Conservation (phyloP, 1,140 invertebrate species). For the Trialeurodes vaporariorum region DNA sequence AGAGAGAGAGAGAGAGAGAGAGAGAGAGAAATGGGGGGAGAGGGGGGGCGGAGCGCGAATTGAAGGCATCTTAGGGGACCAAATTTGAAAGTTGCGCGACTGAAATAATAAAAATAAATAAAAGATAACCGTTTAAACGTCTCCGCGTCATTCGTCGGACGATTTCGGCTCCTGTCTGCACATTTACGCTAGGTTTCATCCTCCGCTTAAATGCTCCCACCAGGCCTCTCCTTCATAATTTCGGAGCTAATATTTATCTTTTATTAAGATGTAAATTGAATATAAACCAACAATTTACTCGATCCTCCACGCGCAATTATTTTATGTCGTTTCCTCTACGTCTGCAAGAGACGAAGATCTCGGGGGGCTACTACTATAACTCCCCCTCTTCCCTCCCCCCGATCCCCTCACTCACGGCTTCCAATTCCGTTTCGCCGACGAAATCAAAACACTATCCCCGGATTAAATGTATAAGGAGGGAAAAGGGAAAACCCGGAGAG, state of each 20-base stretch:
- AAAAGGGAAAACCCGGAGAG: no score
- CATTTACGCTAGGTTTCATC: background rate
- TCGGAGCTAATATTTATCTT: background rate
- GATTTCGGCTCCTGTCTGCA: background rate
- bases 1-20: no score
- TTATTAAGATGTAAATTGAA: constrained; percentile 1
- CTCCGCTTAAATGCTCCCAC: background rate
- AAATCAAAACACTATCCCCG: no score
- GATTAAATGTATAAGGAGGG: no score
- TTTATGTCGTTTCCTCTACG: background rate
- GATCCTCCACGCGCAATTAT: background rate
- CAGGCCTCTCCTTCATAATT: background rate
- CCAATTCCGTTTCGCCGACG: no score
- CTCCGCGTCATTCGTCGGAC: background rate
- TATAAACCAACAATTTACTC: background rate
- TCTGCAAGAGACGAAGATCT: no score
- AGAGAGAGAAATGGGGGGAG: no score
- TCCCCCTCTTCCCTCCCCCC: no score
- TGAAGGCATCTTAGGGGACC: no score
- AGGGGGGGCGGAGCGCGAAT: background rate
- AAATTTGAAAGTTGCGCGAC: no score
- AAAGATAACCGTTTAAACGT: background rate
- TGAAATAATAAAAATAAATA: background rate
- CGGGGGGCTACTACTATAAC: no score
- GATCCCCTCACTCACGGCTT: no score